Percentiles rank a stretch among this genome's conserved stretches.
phyloP scores from a whole-genome alignment of 2,888 invertebrate genomes.

The Lacanobia oleracea region DNA sequence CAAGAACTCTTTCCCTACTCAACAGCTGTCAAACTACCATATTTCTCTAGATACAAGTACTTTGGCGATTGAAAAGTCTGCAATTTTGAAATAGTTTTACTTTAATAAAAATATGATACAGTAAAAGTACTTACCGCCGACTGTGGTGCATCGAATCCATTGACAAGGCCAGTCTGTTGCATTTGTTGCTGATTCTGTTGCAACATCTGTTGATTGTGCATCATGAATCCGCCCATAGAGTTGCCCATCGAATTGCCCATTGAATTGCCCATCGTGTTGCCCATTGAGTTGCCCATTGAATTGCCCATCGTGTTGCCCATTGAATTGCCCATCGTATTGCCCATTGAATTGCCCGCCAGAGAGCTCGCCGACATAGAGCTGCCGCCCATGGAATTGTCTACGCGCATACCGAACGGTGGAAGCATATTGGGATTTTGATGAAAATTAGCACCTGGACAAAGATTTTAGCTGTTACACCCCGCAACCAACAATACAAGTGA shows the following conservation, averaged over 20 bases:
- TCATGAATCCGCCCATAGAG: slow-evolving; percentile 33
- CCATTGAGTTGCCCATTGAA: slow-evolving; percentile 18
- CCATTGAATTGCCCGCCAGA: slow-evolving; percentile 34
- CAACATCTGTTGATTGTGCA: no score
- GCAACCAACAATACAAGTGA: slow-evolving; percentile 34
- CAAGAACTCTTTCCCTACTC: background rate
- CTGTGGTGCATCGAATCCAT: slow-evolving; percentile 84
- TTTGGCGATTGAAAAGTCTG: background rate
- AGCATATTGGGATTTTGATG: slow-evolving; percentile 87
- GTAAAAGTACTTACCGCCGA: slow-evolving; percentile 76
- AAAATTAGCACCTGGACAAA: slow-evolving; percentile 87
- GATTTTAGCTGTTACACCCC: slow-evolving; percentile 52
- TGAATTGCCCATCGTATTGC: slow-evolving; percentile 16
- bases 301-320: slow-evolving; percentile 23
- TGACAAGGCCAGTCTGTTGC: slow-evolving; percentile 77
- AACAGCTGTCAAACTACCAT: background rate
- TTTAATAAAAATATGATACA: slow-evolving; percentile 14
- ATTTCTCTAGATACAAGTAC: background rate
- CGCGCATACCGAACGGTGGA: slow-evolving; percentile 89
- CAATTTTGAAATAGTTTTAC: background rate
- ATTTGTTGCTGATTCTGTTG: slow-evolving; percentile 71
- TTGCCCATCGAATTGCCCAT: slow-evolving; percentile 21
- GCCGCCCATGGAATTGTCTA: slow-evolving; percentile 81
- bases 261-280: slow-evolving; percentile 23
- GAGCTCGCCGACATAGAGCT: slow-evolving; percentile 58